Base-by-base conservation (phyloP, 2,888 invertebrate genomes). In the Phortica okadai region DNA sequence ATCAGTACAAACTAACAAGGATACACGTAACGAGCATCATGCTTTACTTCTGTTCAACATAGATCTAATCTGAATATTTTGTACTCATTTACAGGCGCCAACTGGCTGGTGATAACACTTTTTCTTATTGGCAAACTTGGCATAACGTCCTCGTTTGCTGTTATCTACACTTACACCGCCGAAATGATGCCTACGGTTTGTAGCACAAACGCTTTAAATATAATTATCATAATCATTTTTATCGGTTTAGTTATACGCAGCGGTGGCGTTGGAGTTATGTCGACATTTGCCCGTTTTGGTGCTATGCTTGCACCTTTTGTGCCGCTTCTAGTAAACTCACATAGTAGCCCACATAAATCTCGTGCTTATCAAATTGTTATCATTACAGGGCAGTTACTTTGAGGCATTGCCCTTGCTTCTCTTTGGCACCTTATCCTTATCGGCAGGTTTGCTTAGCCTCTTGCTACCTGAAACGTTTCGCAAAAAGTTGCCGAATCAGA, bases 51-150 rank as follows among this genome's bases (percentile, higher is more conserved):
- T 33, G 33, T 2, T 33, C 33, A 33, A 3, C 33, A 33, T 33
- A 33, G 33, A 33, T 33, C 33, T 33, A 33, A 33, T 33, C 33
- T 33, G 3, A 33, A 33, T 33, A 33, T 54, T 54, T 54, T 54
- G 2, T 62, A 14, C 3, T 3, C 21, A 4, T 72, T 66, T 50
- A 56, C 82, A 93, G 93, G 91, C 82, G 86, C 90, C 56, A 90
- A 91, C 45, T 94, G 94, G 93, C 90, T 92, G 0, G 91, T 93
- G 44, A 92, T 94, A 3, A 83, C 92, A 0, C 88, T 94, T 16
- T 94, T 94, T 82, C 91, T 94, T 73, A 87, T 93, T 66, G 94
- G 94, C 74, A 95, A 95, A 89, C 89, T 94, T 77, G 94, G 93
- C 10, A 93, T 94, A 66, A 94, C 94, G 1, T 93, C 94, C 2